phyloP scores from a whole-genome alignment of 1,140 invertebrate genomes.

The Lasioglossum baleicum region DNA sequence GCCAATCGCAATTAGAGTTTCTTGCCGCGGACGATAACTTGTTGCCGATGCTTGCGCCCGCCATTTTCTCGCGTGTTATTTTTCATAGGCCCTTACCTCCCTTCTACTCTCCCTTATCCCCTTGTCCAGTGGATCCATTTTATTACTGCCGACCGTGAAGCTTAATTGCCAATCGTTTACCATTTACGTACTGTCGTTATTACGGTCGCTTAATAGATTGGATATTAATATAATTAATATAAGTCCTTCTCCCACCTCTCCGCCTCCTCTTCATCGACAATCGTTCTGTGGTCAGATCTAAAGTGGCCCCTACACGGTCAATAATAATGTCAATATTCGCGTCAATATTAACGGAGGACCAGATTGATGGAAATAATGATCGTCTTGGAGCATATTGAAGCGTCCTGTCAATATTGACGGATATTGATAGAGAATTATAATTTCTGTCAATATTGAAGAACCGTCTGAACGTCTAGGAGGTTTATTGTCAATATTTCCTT shows the following conservation, averaged over 20 bases:
- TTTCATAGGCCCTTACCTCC: background rate
- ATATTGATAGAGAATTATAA: no score
- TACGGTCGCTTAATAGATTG: background rate
- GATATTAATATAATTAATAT: background rate
- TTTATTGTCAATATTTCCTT: no score
- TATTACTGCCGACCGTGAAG: background rate
- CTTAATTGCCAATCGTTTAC: background rate
- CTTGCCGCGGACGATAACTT: constrained; percentile 9
- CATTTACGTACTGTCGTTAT: background rate
- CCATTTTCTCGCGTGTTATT: constrained; percentile 1
- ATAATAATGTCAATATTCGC: no score
- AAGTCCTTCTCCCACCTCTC: background rate
- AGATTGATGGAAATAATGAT: no score
- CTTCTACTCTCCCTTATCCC: background rate
- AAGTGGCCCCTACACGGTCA: no score
- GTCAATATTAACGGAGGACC: no score
- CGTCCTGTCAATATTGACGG: no score
- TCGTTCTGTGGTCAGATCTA: no score
- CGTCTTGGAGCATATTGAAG: no score
- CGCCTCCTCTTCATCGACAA: background rate
- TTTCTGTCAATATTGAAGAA: no score
- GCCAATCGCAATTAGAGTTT: constrained; percentile 20
- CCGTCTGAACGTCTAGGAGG: no score
- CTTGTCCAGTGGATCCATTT: background rate
- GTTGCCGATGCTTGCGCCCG: background rate